Evolutionary conservation across 1,140 invertebrate species (phyloP), one percentile per base, ranked within the genome.

Genomic region (Hyphantria cunea): DNA sequence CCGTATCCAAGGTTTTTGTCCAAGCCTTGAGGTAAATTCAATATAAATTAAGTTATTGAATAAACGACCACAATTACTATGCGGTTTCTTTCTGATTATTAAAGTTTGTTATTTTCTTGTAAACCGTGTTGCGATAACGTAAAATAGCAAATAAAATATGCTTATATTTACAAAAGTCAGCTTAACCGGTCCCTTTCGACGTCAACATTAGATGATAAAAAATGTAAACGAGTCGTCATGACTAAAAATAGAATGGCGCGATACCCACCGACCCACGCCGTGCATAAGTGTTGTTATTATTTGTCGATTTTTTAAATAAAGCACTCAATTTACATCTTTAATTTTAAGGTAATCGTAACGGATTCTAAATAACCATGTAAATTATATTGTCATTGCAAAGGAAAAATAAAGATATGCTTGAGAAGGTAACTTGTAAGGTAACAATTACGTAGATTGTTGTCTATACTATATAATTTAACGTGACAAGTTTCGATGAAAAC

Each of bases 231-330:
- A 45, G 31, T 41, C 47, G 60, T 70, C 68, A 66, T 41, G 17
- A 49, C 55, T 63, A 63, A 66, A 70, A 66, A 70, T 70, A 70
- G 64, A 66, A 70, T 48, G 12, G 58, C 63, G 53, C 13, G 54
- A 60, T 65, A 60, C 42, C 44, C 17, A 25, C 17, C 17, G 41
- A 55, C 25, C 39, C 42, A 56, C 53, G 45, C 25, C 39, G 31
- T 47, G 13, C 42, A 37, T 37, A 13, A 32, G 34, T 49, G 8
- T 12, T 49, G 15, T n/a, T 31, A 49, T 49, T 34, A 33, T 56
- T 56, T 34, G 25, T 42, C 10, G 47, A n/a, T n/a, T 42, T 9
- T 31, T 10, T n/a, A 6, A 41, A 37, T 25, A 42, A 54, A 42
- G 31, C 3, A 37, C 11, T 31, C 11, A 25, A 3, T 1, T 41